Evolutionary conservation across 2,888 invertebrate species (phyloP), one percentile per base, ranked within the genome.

Genomic region (Ceratothoa steindachneri): DNA sequence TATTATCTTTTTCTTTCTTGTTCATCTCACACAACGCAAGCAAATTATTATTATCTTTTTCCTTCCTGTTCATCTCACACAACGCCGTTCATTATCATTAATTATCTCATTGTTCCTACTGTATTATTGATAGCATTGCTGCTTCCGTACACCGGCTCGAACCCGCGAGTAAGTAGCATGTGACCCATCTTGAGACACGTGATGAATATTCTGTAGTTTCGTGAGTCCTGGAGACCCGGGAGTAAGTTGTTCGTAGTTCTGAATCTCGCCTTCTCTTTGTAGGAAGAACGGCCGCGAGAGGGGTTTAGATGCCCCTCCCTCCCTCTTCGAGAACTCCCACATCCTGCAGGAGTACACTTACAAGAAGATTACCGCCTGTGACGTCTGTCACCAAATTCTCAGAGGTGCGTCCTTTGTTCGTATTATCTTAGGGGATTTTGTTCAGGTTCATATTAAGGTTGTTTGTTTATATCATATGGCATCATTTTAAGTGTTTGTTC

Each of bases 301-400:
- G 51, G 81, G 81, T 28, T 74, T 74, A 15, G 80, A 75, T 67
- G 68, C 74, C 31, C 77, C 86, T 87, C 80, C 85, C 86, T 72
- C 81, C 81, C 81, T 82, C 67, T 81, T 83, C 28, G 91, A 91
- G 82, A 90, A 90, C 73, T 90, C 89, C 80, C 95, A 95, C 85
- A 90, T 91, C 84, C 92, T 95, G 87, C 93, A 93, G 85, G 95
- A 95, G 85, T 93, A 95, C 85, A 95, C 95, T 31, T 95, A 95
- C 86, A 93, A 95, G 87, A 95, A 95, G 87, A 95, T 95, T 82
- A 95, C 95, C 65, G 94, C 95, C 30, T 95, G 95, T 85, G 95
- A 95, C 85, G 90, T 93, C 81, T 95, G 95, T 86, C 93, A 93
- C 77, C 93, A 95, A 87, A 93, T 95, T 71, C 87, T 95, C 73